Conservation (phyloP, 2,113 vertebrate species). For the Sminthopsis crassicaudata region DNA sequence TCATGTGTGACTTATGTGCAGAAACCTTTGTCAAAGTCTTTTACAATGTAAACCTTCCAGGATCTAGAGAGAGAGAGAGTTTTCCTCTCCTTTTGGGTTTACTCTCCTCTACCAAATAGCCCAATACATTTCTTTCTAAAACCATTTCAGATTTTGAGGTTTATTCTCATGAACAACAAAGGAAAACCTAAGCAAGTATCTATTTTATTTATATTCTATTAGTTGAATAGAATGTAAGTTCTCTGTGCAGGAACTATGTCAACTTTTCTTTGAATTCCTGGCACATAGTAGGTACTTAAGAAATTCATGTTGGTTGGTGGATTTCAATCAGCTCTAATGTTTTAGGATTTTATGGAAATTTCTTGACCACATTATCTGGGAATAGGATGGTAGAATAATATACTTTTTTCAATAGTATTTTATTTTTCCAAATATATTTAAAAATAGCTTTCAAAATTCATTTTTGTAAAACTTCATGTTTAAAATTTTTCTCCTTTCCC, state of each 20-base stretch:
- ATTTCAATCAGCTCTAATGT: background rate
- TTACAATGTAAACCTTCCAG: background rate
- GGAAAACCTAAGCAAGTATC: background rate
- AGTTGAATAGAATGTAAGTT: background rate
- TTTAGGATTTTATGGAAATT: background rate
- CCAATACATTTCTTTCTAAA: background rate
- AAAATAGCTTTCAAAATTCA: too few relatives aligned
- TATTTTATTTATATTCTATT: too few relatives aligned
- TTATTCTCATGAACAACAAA: background rate
- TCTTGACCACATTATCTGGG: background rate
- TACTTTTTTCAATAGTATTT: background rate
- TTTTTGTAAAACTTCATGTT: too few relatives aligned
- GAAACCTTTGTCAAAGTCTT: background rate
- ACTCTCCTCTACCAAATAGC: too few relatives aligned
- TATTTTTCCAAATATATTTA: too few relatives aligned
- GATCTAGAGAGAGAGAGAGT: background rate
- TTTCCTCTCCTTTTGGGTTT: background rate
- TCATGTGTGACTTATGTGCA: background rate
- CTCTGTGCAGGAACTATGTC: background rate
- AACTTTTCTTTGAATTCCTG: too few relatives aligned
- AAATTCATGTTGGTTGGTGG: background rate
- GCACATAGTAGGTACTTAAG: too few relatives aligned
- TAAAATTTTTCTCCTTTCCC: too few relatives aligned
- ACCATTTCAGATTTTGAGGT: background rate
- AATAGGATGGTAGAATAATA: background rate